phyloP scores from a whole-genome alignment of 2,797 vertebrate genomes.

The Alauda arvensis region DNA sequence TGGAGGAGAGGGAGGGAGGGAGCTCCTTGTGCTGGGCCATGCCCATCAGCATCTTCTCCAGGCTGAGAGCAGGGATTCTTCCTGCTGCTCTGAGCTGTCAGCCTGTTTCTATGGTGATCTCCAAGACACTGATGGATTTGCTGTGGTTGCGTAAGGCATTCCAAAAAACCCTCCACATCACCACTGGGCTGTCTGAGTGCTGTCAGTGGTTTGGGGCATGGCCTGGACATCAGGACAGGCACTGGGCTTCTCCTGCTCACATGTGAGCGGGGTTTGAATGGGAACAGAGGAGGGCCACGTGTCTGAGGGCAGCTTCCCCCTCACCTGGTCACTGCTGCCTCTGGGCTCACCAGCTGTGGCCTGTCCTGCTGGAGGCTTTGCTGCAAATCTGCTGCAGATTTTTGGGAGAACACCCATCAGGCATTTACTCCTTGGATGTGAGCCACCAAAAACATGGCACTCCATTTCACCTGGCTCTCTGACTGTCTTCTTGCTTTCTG shows the following conservation, averaged over 20 bases:
- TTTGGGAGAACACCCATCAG: not conserved
- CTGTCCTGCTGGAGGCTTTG: not conserved
- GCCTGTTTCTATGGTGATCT: slow-evolving; percentile 54
- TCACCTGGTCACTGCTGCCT: not conserved
- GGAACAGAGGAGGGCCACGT: accelerated
- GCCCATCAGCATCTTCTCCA: not conserved
- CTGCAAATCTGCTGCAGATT: not conserved
- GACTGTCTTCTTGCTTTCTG: not conserved
- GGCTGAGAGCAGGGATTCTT: not conserved
- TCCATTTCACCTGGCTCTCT: not conserved
- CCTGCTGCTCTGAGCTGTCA: not conserved
- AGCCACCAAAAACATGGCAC: accelerated
- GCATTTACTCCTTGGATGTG: not conserved
- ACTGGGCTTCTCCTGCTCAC: not conserved
- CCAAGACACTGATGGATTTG: not conserved
- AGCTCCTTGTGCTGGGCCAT: not conserved
- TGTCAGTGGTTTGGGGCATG: not conserved
- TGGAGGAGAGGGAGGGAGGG: not conserved
- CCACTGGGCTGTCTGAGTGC: not conserved
- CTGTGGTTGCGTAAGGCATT: not conserved
- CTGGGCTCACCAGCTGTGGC: not conserved
- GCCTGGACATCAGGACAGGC: not conserved
- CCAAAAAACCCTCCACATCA: not conserved
- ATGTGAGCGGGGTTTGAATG: accelerated
- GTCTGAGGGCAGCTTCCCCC: not conserved